These are phyloP conservation scores for Myotis pilosus DNA, from an alignment of 2,797 vertebrate species.

Conservation along the genomic window DNA sequence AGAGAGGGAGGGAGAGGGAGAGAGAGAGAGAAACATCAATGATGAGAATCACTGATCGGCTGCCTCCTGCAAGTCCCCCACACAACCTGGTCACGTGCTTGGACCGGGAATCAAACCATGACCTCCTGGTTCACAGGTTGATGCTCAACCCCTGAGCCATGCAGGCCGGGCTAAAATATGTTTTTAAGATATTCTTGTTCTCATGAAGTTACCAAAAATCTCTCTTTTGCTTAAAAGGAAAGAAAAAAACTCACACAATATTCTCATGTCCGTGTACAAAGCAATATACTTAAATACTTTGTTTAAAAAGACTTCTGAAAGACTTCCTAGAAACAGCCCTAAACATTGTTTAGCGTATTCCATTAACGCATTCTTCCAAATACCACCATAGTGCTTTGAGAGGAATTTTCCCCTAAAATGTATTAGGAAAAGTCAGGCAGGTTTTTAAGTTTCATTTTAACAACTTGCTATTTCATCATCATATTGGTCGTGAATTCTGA, in stretches of 20 bases:
- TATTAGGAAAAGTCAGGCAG: background rate
- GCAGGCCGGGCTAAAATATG: background rate
- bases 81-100: background rate
- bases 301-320: slow-evolving; percentile 17
- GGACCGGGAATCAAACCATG: background rate
- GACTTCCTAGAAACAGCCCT: slow-evolving; percentile 6
- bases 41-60: background rate
- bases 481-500: slow-evolving; percentile 18
- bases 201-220: slow-evolving; percentile 39
- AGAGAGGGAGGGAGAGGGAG: background rate
- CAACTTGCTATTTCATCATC: slow-evolving; percentile 22
- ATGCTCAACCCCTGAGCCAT: background rate
- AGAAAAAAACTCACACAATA: background rate
- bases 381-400: background rate
- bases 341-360: background rate
- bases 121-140: background rate
- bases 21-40: background rate
- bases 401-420: background rate
- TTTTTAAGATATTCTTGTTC: background rate
- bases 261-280: background rate
- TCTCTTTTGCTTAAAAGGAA: background rate
- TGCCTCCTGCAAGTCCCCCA: background rate
- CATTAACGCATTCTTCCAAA: slow-evolving; percentile 36
- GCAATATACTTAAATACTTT: background rate
- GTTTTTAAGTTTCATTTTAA: slow-evolving; percentile 56